These are phyloP conservation scores for Halictus ligatus DNA, from an alignment of 2,888 invertebrate species.

Conservation along the genomic window DNA sequence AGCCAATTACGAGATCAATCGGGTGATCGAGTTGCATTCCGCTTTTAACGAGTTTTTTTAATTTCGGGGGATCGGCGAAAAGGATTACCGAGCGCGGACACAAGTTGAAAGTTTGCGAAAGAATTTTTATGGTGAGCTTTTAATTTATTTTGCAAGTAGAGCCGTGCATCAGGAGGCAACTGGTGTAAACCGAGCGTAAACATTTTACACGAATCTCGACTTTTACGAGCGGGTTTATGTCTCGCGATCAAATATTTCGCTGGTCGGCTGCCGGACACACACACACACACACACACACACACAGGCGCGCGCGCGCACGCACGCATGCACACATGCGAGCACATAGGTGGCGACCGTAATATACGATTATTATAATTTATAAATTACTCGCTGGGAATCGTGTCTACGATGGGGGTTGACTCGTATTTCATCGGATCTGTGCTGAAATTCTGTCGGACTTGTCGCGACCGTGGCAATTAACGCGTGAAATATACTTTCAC, in stretches of 20 bases:
- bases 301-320: neutral
- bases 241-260: conserved; percentile 43
- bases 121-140: neutral
- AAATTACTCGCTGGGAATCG: conserved; percentile 36
- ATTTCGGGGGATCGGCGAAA: neutral
- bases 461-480: conserved; percentile 52
- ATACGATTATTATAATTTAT: conserved; percentile 60
- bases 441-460: conserved; percentile 46
- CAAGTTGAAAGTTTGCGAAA: neutral
- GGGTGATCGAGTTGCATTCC: neutral
- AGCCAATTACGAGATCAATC: neutral
- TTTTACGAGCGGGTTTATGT: conserved; percentile 44
- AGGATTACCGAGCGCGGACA: neutral
- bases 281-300: neutral
- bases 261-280: conserved; percentile 12
- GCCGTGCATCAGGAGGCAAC: neutral
- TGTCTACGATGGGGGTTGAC: conserved; percentile 11
- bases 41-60: neutral
- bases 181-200: neutral
- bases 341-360: conserved; percentile 7
- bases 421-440: conserved; percentile 53
- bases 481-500: conserved; percentile 57
- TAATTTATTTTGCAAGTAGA: neutral
- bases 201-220: conserved; percentile 16
- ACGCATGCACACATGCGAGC: neutral